phyloP scores from a whole-genome alignment of 2,888 invertebrate genomes.

The Amorpha juglandis region DNA sequence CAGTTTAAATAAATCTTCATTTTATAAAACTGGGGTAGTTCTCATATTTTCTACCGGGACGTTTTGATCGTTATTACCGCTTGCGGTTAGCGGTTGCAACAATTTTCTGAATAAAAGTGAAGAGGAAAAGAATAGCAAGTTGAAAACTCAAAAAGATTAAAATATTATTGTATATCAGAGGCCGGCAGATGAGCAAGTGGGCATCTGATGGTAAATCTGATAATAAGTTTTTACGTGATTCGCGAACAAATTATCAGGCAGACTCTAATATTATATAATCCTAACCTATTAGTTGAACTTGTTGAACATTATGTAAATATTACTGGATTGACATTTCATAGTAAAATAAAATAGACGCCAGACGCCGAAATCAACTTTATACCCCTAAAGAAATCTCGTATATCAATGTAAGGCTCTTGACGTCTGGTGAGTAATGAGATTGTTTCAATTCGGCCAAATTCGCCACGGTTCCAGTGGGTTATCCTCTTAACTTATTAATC shows the following conservation, averaged over 20 bases:
- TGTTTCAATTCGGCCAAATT: conserved; percentile 67
- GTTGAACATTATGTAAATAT: not conserved
- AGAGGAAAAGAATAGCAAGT: not conserved
- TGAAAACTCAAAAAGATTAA: too few relatives aligned
- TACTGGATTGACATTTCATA: not conserved
- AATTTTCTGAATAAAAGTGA: conserved; percentile 67
- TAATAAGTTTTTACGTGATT: too few relatives aligned
- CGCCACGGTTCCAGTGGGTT: conserved; percentile 52
- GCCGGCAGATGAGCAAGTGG: too few relatives aligned
- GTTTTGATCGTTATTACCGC: conserved; percentile 69
- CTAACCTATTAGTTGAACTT: not conserved
- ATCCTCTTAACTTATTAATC: conserved; percentile 74
- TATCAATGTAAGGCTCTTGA: conserved; percentile 53
- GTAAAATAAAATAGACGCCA: not conserved
- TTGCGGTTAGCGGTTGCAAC: conserved; percentile 71
- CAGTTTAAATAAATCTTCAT: conserved; percentile 76
- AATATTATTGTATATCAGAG: too few relatives aligned
- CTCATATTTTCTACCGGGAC: conserved; percentile 72
- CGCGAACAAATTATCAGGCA: too few relatives aligned
- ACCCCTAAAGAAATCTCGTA: conserved; percentile 37
- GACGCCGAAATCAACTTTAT: not conserved
- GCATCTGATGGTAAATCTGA: not conserved
- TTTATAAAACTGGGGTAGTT: conserved; percentile 64
- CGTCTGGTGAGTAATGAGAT: conserved; percentile 63
- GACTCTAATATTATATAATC: too few relatives aligned